Evolutionary conservation across 2,888 invertebrate genomes (phyloP), one percentile per base, ranked within the genome.

Genomic region (Theretra japonica): DNA sequence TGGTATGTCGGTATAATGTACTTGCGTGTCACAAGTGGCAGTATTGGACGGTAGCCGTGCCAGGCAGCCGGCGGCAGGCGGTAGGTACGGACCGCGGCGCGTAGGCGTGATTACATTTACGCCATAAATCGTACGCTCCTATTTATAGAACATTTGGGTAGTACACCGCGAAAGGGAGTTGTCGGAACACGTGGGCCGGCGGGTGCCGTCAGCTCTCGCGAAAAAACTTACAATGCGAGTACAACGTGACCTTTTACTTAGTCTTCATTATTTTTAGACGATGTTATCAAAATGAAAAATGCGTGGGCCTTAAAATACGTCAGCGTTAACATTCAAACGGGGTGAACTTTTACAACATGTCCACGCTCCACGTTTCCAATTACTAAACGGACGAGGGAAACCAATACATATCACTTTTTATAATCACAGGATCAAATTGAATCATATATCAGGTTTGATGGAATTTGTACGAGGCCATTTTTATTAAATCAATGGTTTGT

Each of bases 101-200:
- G 90, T 91, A 83, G 92, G 91, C 85, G 88, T 85, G 77, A 83
- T 85, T 87, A 88, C 87, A 88, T 88, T 87, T 87, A 86, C 85
- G 86, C 83, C 86, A 86, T 89, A 86, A 83, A 89, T 87, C 83
- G 80, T 87, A 89, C 83, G 83, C 80, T 79, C 80, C 88, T 92
- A 92, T 92, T 90, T 91, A 90, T 91, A 92, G 87, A 80, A 80
- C 75, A 77, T 77, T 84, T 82, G 82, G 84, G 84, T 85, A 80
- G 75, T 78, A 76, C 87, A 82, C 84, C 85, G 84, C 84, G 84
- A 87, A 89, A 88, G 86, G 86, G 84, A 88, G 80, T 80, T 81
- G 82, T 77, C 79, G 75, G 73, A 79, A 75, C 75, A 76, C 82
- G 85, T 83, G 77, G 70, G 72, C 57, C 65, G 41, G 21, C 17